Base-by-base conservation (phyloP, 2,113 vertebrate species). In the Elanoides forficatus region DNA sequence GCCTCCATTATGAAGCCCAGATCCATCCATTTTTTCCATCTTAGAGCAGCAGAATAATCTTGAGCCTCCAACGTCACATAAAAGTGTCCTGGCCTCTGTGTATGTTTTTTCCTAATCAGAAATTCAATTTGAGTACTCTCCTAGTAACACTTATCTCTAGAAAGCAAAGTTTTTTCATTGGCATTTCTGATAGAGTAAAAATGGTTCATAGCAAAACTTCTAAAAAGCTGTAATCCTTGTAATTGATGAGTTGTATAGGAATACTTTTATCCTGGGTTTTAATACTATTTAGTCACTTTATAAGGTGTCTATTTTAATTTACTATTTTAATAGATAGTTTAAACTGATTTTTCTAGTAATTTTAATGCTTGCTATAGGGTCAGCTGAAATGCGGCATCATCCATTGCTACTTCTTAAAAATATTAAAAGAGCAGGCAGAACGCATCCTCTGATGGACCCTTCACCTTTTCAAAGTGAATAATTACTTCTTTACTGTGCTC, bases 21-120 rank as follows among this genome's bases (percentile, higher is more conserved):
- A 48, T 71, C 10, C 30, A 82, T 43, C n/a, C 75, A 15, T 12
- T 71, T 79, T 74, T 86, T 79, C 23, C 9, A 26, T n/a, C 34
- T 79, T 48, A 82, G 36, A 67, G 10, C 50, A 62, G 23, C 10
- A 78, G 36, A 90, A 74, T 40, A 55, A 55, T 56, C 21, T 27
- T 65, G 38, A 59, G 8, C 16, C 43, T 92, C 25, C 29, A 18
- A 34, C 5, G 45, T 36, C 0, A 0, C 4, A 14, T 50, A 40
- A 76, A 66, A 15, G 11, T 45, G 16, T 59, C 21, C 18, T 55
- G 40, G 25, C 12, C 17, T 63, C 20, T 53, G 4, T 1, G 4
- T 23, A 20, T 11, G 9, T 58, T 60, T 80, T 13, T 67, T 71
- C 75, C 50, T 40, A 74, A 71, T 82, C 5, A 58, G 30, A 79